Base-by-base conservation (phyloP, 2,888 invertebrate species). In the Homarus gammarus region DNA sequence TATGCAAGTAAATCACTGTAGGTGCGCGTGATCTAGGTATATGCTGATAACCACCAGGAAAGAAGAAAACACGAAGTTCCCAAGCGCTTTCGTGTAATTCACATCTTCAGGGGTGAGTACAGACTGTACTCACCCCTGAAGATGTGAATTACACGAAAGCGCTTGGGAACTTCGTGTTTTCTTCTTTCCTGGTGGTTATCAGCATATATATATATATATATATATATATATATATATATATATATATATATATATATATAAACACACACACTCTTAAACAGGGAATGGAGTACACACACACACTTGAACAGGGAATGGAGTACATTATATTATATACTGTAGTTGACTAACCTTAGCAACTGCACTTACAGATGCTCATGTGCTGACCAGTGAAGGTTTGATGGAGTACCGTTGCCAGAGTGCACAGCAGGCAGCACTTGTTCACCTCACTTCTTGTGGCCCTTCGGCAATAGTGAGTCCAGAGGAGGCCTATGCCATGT, bases 381-480 rank as follows among this genome's bases (percentile, higher is more conserved):
- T 92, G 70, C 38, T 92, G 56, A 92, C 90, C 27, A 92, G 89
- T 81, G 86, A 81, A 64, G 84, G 92, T 36, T 68, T 87, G 6
- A 70, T 90, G 81, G 87, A 88, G 73, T 92, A 90, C 70, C 89
- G 49, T 36, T 92, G 92, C 56, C 90, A 68, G 44, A 92, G 92
- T 81, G 86, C 90, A 38, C 92, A 92, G 68, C 89, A 89, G 72
- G 82, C 85, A 31, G 85, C 89, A 31, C 75, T 92, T 40, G 51
- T 82, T 15, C 75, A 82, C 40, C 84, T 92, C 27, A 51, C 89
- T 70, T 49, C 77, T 5, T 75, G 81, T 75, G 92, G 92, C 27
- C 92, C 92, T 5, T 89, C 87, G 22, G 87, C 92, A n/a, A 68
- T 92, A 3, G 87, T 92, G 18, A 89, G 51, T 51, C 92, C 92